Evolutionary conservation across 2,113 vertebrate genomes (phyloP).

Genomic region (Vombatus ursinus): DNA sequence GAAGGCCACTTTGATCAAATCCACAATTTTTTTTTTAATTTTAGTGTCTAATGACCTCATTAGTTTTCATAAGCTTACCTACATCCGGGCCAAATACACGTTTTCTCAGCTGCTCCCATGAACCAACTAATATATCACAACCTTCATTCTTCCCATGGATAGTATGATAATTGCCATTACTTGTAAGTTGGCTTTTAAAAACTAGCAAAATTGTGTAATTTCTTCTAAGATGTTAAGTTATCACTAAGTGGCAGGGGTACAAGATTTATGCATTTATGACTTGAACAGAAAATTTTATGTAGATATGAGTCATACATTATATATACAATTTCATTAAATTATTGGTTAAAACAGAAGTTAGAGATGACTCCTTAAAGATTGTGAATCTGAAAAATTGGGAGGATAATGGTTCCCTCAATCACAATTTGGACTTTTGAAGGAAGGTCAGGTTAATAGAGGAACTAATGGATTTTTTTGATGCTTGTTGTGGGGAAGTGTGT

Average conservation of each 20-base stretch:
- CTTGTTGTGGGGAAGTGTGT: background rate
- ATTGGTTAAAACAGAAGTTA: background rate
- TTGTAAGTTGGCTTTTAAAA: constrained; percentile 20
- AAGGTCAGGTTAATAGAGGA: background rate
- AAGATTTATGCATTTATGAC: background rate
- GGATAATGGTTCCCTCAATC: background rate
- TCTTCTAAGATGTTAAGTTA: background rate
- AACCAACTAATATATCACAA: background rate
- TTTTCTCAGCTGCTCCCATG: background rate
- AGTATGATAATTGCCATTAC: background rate
- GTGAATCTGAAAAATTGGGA: background rate
- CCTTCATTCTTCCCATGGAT: background rate
- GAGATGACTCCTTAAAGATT: background rate
- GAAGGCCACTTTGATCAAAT: constrained; percentile 4
- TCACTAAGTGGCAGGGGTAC: background rate
- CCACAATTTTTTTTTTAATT: background rate
- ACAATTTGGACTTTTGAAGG: background rate
- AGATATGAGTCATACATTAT: background rate
- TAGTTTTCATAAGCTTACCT: background rate
- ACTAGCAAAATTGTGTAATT: background rate
- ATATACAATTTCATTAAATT: background rate
- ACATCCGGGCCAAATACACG: background rate
- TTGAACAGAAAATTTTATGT: background rate
- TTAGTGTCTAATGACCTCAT: background rate
- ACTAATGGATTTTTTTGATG: background rate